A percentile compares a stretch with the other conserved stretches of the same genome.
These are phyloP conservation scores for Myopa testacea DNA, from an alignment of 2,888 invertebrate species.

Conservation along the genomic window DNA sequence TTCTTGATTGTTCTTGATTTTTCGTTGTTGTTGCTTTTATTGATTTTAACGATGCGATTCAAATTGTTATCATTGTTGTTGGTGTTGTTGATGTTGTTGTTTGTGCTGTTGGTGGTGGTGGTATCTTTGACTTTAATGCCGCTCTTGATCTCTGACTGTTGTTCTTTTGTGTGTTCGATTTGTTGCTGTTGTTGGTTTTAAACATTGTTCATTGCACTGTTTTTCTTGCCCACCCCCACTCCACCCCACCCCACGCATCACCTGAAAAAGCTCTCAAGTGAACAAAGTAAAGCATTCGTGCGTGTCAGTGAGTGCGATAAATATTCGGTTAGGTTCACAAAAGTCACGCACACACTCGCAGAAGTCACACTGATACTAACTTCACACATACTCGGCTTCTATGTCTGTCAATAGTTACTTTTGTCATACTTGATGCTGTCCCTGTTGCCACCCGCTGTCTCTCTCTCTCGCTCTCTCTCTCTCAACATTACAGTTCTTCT, in stretches of 20 bases:
- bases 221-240: not conserved
- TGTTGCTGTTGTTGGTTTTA: not conserved
- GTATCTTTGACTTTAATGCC: not conserved
- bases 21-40: not conserved
- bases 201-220: not conserved
- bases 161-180: not conserved
- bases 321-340: too few relatives aligned
- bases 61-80: slow-evolving; percentile 37
- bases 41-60: not conserved
- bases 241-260: not conserved
- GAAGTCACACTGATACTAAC: too few relatives aligned
- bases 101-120: slow-evolving; percentile 4
- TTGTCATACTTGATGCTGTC: not conserved
- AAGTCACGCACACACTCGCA: not conserved
- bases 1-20: not conserved
- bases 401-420: not conserved
- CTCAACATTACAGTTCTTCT: not conserved
- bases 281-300: not conserved
- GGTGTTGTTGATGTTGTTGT: slow-evolving; percentile 23
- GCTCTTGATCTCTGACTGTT: not conserved
- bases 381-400: too few relatives aligned
- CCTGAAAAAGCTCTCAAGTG: slow-evolving; percentile 29
- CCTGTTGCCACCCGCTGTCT: slow-evolving; percentile 45
- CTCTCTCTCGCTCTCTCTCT: slow-evolving; percentile 26
- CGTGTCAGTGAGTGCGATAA: not conserved